Percentiles rank a stretch among this genome's conserved stretches.
These are phyloP conservation scores for Petaurus breviceps DNA, from an alignment of 2,113 vertebrate genomes.

Conservation along the genomic window DNA sequence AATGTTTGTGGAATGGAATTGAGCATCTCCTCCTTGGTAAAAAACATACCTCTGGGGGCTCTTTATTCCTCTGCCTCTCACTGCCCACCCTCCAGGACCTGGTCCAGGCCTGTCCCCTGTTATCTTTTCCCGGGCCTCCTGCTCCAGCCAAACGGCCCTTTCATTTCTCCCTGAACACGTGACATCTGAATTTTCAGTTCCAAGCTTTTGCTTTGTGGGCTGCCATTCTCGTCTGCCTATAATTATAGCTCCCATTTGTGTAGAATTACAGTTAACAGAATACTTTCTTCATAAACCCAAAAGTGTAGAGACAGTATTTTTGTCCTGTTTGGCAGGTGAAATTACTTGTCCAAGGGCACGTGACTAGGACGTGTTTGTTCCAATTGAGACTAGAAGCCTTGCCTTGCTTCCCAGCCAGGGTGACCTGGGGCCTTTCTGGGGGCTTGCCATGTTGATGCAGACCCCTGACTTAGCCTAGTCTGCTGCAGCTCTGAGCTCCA, in stretches of 20 bases:
- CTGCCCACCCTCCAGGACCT: too few species aligned
- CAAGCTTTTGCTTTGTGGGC: neutral
- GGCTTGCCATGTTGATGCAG: neutral
- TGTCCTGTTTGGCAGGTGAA: neutral
- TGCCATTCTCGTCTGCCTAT: neutral
- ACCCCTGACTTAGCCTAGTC: neutral
- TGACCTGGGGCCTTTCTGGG: too few species aligned
- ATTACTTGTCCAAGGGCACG: neutral
- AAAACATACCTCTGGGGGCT: too few species aligned
- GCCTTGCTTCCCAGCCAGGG: neutral
- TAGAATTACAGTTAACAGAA: neutral
- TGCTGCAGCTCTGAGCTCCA: neutral
- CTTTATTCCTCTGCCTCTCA: neutral
- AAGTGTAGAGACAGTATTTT: neutral
- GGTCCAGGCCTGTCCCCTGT: too few species aligned
- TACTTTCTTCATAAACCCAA: neutral
- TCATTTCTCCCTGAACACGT: neutral
- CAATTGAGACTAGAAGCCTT: neutral
- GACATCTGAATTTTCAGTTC: neutral
- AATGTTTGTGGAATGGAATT: too few species aligned
- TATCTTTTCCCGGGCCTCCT: too few species aligned
- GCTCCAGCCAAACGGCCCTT: too few species aligned
- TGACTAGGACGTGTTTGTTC: neutral
- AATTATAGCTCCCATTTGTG: neutral
- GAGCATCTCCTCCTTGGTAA: too few species aligned